Evolutionary conservation across 2,888 invertebrate genomes (phyloP).

Genomic region (Agrotis ipsilon): DNA sequence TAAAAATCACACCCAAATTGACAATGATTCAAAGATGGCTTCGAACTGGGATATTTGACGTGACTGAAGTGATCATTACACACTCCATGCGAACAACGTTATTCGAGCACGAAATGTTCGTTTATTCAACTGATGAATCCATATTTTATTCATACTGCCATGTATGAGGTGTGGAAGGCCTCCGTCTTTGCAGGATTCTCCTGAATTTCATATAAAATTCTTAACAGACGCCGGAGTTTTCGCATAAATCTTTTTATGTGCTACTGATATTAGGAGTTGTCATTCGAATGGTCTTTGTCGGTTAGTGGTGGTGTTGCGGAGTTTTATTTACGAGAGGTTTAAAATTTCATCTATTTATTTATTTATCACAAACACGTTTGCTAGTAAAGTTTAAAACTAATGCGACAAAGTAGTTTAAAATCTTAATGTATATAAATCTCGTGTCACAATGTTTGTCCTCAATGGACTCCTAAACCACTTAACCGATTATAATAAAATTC

Average conservation of each 20-base stretch:
- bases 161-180: constrained; percentile 75
- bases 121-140: constrained; percentile 87
- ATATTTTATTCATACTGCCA: constrained; percentile 87
- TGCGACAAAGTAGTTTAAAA: too few species aligned
- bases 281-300: constrained; percentile 46
- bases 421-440: too few species aligned
- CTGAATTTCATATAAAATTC: constrained; percentile 73
- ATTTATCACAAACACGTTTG: too few species aligned
- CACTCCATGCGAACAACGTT: constrained; percentile 73
- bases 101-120: constrained; percentile 79
- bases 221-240: constrained; percentile 66
- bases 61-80: constrained; percentile 76
- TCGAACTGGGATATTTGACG: constrained; percentile 66
- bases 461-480: too few species aligned
- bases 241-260: constrained; percentile 68
- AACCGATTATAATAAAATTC: too few species aligned
- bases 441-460: too few species aligned
- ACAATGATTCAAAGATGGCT: constrained; percentile 51
- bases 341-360: too few species aligned
- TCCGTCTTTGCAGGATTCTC: constrained; percentile 66
- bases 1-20: constrained; percentile 43
- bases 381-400: too few species aligned
- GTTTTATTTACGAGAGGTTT: background rate
- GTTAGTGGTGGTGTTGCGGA: constrained; percentile 25
- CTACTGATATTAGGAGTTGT: constrained; percentile 58